Evolutionary conservation across 2,888 invertebrate genomes (phyloP), one percentile per base, ranked within the genome.

Genomic region (Philereme transversata): DNA sequence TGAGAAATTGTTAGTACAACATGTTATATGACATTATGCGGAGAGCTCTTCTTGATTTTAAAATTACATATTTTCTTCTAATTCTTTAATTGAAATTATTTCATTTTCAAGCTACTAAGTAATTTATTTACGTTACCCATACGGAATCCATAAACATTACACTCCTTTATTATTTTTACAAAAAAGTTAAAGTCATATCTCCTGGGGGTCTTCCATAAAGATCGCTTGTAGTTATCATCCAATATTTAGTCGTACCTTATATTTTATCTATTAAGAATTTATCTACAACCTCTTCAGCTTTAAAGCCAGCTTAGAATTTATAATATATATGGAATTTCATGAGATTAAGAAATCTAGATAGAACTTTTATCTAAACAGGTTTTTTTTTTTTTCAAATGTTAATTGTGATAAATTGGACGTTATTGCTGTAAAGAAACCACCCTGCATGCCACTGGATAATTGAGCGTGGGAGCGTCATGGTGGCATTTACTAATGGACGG

Each of bases 381-480:
- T 50, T 41, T 45, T 47, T 33, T 50, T 41, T 45, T 47, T 46
- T 51, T 22, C 35, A 9, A 51, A 40, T 5, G 49, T 5, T 56
- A 7, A 57, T 49, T 51, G 61, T 56, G 53, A 55, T 57, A 62
- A 62, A 67, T 72, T 62, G 66, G 69, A 65, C 72, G 73, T 68
- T 70, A 72, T 73, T 76, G 69, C 69, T 70, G 75, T 70, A 76
- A 74, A 77, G 74, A 68, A 81, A 75, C 78, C 80, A 82, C 78
- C 83, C 81, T 71, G 72, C 70, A 74, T 72, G 64, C 64, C 64
- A 64, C 62, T 35, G 60, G 74, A 84, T 82, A 83, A 81, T 78
- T 70, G 80, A 82, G 74, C 88, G 88, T 90, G 90, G 88, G 90
- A 90, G 84, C 85, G 67, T 68, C 81, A 77, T 81, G 86, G 87